Conservation (phyloP, 2,113 vertebrate species). For the Leptodactylus fuscus region DNA sequence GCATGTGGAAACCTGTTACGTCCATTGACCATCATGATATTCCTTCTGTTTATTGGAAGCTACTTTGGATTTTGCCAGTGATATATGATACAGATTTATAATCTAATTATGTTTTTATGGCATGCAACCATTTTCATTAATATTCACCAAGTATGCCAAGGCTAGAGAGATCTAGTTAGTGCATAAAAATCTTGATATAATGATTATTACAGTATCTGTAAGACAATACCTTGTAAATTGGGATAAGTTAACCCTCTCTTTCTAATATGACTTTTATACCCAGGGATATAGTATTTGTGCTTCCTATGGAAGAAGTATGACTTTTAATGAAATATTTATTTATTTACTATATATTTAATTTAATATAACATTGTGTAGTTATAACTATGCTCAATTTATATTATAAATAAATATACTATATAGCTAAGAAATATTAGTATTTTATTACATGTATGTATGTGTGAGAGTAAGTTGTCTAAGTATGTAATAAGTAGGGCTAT, state of each 20-base stretch:
- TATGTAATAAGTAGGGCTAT: too few relatives aligned
- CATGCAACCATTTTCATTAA: neutral
- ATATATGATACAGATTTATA: neutral
- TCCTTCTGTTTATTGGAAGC: neutral
- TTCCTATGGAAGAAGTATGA: conserved; percentile 47
- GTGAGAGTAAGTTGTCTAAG: too few relatives aligned
- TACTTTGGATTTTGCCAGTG: neutral
- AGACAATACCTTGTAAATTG: too few relatives aligned
- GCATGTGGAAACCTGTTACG: conserved; percentile 58
- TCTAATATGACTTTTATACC: neutral
- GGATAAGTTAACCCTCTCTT: too few relatives aligned
- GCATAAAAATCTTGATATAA: neutral
- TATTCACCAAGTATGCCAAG: neutral
- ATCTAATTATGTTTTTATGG: neutral
- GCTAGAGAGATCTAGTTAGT: neutral
- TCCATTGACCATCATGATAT: conserved; percentile 46
- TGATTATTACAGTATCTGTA: too few relatives aligned
- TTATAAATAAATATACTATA: too few relatives aligned
- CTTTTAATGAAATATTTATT: conserved; percentile 19
- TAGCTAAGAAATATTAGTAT: conserved; percentile 10
- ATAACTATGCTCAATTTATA: neutral
- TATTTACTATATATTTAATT: conserved; percentile 24
- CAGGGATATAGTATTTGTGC: neutral
- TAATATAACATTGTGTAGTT: neutral
- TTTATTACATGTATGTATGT: neutral